Evolutionary conservation across 2,797 vertebrate species (phyloP).

Genomic region (Pseudochirops cupreus): DNA sequence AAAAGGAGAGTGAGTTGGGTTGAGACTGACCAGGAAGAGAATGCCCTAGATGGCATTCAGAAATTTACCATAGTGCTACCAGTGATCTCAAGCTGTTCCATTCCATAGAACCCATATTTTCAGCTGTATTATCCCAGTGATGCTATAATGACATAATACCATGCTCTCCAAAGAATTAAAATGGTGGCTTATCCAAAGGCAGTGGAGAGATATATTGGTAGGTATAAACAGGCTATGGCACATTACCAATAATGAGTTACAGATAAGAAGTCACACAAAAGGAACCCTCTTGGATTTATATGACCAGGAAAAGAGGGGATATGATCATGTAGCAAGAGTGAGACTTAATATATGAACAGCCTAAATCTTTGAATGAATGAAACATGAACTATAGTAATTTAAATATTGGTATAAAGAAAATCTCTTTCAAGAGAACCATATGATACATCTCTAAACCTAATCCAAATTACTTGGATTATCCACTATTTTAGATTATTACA

Average conservation of each 20-base stretch:
- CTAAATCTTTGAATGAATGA: constrained; percentile 12
- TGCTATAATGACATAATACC: neutral
- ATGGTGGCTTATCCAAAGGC: neutral
- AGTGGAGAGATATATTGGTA: neutral
- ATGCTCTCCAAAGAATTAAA: neutral
- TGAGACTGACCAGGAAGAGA: neutral
- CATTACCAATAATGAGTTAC: neutral
- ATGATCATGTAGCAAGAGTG: neutral
- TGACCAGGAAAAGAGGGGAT: neutral
- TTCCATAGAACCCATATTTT: neutral
- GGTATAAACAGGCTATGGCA: neutral
- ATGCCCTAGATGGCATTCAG: neutral
- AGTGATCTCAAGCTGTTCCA: neutral
- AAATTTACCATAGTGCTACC: neutral
- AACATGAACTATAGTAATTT: constrained; percentile 42
- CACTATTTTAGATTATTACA: constrained; percentile 22
- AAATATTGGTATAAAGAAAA: constrained; percentile 31
- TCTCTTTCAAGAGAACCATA: constrained; percentile 52
- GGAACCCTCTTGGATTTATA: neutral
- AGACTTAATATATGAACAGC: neutral
- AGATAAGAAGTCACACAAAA: neutral
- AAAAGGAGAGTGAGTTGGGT: neutral
- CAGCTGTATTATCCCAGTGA: neutral
- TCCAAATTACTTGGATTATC: constrained; percentile 30
- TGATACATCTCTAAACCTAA: constrained; percentile 38